These are phyloP conservation scores for Callocephalon fimbriatum DNA, from an alignment of 2,113 vertebrate genomes.

Conservation along the genomic window DNA sequence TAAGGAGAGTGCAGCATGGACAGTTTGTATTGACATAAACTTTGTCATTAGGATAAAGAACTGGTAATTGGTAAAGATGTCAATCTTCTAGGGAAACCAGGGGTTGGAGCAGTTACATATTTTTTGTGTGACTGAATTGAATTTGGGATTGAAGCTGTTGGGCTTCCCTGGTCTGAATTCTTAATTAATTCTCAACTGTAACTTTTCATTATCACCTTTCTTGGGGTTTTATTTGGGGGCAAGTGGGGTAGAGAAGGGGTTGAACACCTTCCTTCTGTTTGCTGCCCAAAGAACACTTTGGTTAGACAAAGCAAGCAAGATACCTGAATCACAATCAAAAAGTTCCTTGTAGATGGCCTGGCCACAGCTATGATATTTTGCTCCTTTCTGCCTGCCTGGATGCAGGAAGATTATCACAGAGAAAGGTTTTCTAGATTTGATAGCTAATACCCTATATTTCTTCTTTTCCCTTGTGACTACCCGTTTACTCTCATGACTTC, in stretches of 20 bases:
- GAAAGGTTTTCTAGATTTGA: background rate
- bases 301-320: background rate
- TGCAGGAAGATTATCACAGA: background rate
- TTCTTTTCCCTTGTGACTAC: background rate
- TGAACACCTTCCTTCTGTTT: background rate
- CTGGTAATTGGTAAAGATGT: background rate
- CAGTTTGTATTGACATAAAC: background rate
- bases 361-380: background rate
- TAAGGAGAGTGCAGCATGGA: background rate
- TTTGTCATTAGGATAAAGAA: background rate
- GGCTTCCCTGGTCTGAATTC: background rate
- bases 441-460: background rate
- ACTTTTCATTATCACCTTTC: background rate
- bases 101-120: rapidly evolving
- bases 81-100: background rate
- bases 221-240: background rate
- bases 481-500: background rate
- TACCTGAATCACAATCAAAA: background rate
- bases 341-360: background rate
- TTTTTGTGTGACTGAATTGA: background rate
- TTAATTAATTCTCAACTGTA: background rate
- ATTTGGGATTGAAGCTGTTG: background rate
- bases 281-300: background rate
- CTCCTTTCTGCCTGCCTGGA: background rate
- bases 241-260: background rate